Evolutionary conservation across 2,797 vertebrate genomes (phyloP), one percentile per base, ranked within the genome.

Genomic region (Mormyrops boulengeri): DNA sequence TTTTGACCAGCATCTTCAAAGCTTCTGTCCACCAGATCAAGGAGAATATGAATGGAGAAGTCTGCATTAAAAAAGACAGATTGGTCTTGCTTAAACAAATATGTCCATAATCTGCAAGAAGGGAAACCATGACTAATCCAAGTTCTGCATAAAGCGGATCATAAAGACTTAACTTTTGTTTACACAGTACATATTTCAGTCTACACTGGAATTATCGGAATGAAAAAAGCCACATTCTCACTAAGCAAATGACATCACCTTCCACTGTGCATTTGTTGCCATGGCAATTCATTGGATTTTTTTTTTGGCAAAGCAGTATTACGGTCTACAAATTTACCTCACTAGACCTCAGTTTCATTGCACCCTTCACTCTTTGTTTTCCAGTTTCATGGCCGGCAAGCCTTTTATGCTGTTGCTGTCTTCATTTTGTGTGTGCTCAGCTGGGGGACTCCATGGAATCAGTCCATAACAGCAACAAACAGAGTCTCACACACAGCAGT

Each of bases 211-310:
- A 93, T 93, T 94, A 94, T 94, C 92, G 94, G 93, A 92, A 92
- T 88, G 92, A 94, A 92, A 92, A 11, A 22, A 38, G 52, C 52
- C 34, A 94, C 93, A 91, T 89, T 55, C 44, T 93, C 92, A 93
- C 73, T 92, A 93, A 95, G 95, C 94, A 94, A 93, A 94, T 96
- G 96, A 96, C 94, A 95, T 96, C 95, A 95, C 94, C 94, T 96
- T 95, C 95, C 93, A 92, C 93, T 92, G 94, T 94, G 94, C 38
- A 93, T 92, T 91, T 93, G 95, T 96, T 95, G 93, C 95, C 94
- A 96, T 96, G 96, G 95, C 90, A 95, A 95, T 94, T 92, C 89
- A 90, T 92, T 94, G 94, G 94, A 3, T 34, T 17, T 95, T 94
- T 94, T 60, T 93, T 91, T 90, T 92, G 94, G 93, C 93, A 94